A percentile compares a stretch with the other conserved stretches of the same genome.
phyloP scores from a whole-genome alignment of 2,113 vertebrate species.

The Phodopus roborovskii region DNA sequence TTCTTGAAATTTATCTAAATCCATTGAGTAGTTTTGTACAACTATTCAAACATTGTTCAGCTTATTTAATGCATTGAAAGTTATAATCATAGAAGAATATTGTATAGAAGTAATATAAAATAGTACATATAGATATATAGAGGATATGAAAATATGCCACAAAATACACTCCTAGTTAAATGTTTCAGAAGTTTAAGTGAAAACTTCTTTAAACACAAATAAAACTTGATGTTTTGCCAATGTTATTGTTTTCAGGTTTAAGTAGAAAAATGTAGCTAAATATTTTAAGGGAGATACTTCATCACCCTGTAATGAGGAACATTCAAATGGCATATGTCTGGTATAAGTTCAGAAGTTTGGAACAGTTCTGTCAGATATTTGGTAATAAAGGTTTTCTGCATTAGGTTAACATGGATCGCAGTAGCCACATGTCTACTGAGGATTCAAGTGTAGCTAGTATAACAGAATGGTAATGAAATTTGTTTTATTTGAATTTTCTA shows the following conservation, averaged over 20 bases:
- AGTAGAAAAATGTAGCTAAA: background rate
- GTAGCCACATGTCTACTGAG: background rate
- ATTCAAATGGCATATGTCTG: background rate
- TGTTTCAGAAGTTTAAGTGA: background rate
- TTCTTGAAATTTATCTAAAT: conserved; percentile 1
- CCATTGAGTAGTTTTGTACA: background rate
- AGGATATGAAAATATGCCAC: background rate
- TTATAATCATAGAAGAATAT: background rate
- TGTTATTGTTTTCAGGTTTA: background rate
- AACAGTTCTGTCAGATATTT: background rate
- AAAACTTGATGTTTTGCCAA: background rate
- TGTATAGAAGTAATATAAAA: background rate
- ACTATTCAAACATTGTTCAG: background rate
- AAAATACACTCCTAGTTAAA: background rate
- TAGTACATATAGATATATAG: background rate
- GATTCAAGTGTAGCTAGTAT: background rate
- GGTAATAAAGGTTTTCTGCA: background rate
- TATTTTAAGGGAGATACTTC: background rate
- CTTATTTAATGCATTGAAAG: conserved; percentile 14
- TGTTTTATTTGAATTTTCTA: background rate
- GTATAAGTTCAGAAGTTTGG: background rate
- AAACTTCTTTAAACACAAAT: background rate
- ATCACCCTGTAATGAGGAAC: background rate
- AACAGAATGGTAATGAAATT: background rate
- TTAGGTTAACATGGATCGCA: background rate